phyloP scores from a whole-genome alignment of 1,140 invertebrate species.

The Phymastichus coffea region DNA sequence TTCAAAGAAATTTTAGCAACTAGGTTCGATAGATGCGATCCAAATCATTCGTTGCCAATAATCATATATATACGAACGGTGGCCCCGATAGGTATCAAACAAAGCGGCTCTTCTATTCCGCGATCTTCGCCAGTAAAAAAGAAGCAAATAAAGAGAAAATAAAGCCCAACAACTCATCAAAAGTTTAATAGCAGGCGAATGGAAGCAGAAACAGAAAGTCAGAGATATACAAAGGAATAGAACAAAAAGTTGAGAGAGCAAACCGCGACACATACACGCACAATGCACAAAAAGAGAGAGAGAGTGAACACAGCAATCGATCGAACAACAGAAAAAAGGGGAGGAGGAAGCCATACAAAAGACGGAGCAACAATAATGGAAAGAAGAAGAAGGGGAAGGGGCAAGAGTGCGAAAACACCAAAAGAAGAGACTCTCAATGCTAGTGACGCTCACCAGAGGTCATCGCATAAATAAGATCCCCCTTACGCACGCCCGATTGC shows the following conservation, averaged over 20 bases:
- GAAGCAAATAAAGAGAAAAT: too few species aligned
- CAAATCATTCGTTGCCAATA: too few species aligned
- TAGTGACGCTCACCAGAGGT: constrained; percentile 41
- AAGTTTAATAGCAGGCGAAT: constrained; percentile 2
- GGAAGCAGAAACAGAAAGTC: background rate
- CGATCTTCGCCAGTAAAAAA: too few species aligned
- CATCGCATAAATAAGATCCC: constrained; percentile 30
- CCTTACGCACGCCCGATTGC: constrained; percentile 24
- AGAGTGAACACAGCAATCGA: too few species aligned
- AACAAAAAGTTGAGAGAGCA: background rate
- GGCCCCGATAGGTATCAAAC: too few species aligned
- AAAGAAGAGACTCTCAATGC: background rate
- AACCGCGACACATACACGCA: background rate
- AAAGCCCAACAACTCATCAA: too few species aligned
- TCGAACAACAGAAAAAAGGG: constrained; percentile 6
- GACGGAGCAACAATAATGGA: constrained; percentile 23
- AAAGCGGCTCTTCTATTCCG: too few species aligned
- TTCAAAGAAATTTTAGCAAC: too few species aligned
- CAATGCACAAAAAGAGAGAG: too few species aligned
- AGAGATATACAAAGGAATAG: background rate
- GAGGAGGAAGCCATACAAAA: constrained; percentile 14
- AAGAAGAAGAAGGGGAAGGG: constrained; percentile 3
- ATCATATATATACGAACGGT: too few species aligned
- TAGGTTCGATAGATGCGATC: too few species aligned
- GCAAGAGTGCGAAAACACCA: constrained; percentile 3